A percentile compares a stretch with the other conserved stretches of the same genome.
phyloP scores from a whole-genome alignment of 2,797 vertebrate species.

The Gallinago stenura region DNA sequence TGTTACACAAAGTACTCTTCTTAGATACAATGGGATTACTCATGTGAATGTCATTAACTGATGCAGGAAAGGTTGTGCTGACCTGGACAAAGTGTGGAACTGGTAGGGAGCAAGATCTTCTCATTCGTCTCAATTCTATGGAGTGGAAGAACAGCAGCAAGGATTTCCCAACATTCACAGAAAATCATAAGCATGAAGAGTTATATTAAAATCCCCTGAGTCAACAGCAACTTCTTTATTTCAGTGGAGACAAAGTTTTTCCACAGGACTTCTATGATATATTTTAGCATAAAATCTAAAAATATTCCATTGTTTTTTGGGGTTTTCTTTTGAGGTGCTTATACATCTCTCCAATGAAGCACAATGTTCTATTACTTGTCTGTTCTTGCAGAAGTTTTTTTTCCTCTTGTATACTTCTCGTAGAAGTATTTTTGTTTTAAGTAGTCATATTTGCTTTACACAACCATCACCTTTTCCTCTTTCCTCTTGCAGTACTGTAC shows the following conservation, averaged over 20 bases:
- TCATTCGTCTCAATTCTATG: background rate
- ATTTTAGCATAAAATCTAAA: background rate
- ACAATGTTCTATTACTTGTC: background rate
- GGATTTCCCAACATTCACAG: background rate
- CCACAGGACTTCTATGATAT: background rate
- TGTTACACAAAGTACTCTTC: background rate
- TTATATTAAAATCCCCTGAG: background rate
- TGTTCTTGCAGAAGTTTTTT: background rate
- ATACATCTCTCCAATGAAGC: background rate
- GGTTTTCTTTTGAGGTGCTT: background rate
- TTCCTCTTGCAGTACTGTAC: background rate
- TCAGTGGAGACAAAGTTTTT: background rate
- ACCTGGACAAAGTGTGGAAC: background rate
- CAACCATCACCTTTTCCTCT: background rate
- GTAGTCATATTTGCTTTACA: background rate
- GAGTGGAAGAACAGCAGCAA: background rate
- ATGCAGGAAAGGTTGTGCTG: background rate
- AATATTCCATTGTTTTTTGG: accelerated
- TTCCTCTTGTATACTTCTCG: background rate
- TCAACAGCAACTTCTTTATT: background rate
- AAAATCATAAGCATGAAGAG: background rate
- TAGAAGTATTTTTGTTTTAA: background rate
- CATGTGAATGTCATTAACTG: background rate
- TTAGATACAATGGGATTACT: background rate
- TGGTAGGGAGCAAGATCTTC: background rate